Base-by-base conservation (phyloP, 2,888 invertebrate genomes). In the Epirrhoe tristata region DNA sequence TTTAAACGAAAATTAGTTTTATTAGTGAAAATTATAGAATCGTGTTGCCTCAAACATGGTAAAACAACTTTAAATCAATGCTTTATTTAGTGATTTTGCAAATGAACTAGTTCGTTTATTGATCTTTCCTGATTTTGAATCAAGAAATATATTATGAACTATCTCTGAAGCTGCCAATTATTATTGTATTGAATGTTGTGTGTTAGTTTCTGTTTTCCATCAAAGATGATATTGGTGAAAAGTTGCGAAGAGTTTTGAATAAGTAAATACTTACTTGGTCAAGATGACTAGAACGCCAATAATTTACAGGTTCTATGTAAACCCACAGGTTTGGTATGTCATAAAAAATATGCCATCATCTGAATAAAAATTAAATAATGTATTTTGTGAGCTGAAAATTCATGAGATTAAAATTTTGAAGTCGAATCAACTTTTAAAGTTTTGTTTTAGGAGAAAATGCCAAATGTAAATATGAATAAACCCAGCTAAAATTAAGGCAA, bases 141-240 rank as follows among this genome's bases (percentile, higher is more conserved):
- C 24, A 24, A 36, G 6, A 36, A 36, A 36, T 36, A 36, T 36
- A 54, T 14, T 53, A 54, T 51, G 16, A 63, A 66, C 58, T 67
- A n/a, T n/a, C n/a, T n/a, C n/a, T 12, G 32, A 50, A 50, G 51
- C 48, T 70, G 70, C 70, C 70, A 70, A 70, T 59, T 3, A 67
- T 55, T 43, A 50, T 50, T 61, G 7, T 57, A 46, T 51, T 54
- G n/a, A 43, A 48, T 43, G 14, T 51, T 50, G 58, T 48, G 36
- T 32, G 32, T 32, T 46, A n/a, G n/a, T n/a, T n/a, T n/a, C n/a
- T n/a, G n/a, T n/a, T n/a, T n/a, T n/a, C n/a, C n/a, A 16, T 34
- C 1, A 8, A 24, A n/a, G 6, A 36, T 36, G n/a, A 17, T n/a
- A 32, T 31, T 59, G 24, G 52, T 59, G 34, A 54, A 56, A 32